Conservation (phyloP, 2,113 vertebrate genomes). For the Cairina moschata region DNA sequence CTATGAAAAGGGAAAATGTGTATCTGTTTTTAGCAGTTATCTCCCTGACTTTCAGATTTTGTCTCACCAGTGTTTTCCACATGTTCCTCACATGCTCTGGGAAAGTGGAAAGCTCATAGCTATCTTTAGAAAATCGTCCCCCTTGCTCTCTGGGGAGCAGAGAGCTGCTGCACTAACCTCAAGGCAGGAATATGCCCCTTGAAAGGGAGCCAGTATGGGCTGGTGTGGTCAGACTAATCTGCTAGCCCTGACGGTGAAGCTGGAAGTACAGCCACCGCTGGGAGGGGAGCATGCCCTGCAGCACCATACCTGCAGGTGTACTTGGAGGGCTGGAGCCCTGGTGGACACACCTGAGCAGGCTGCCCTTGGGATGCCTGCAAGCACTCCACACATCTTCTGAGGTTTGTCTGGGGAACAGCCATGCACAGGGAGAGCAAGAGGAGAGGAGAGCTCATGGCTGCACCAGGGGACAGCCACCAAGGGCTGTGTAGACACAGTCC, state of each 20-base stretch:
- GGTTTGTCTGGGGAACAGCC: background rate
- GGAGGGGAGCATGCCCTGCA: background rate
- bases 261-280: background rate
- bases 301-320: background rate
- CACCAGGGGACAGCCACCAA: background rate
- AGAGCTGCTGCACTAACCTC: background rate
- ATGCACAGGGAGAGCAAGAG: accelerated
- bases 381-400: background rate
- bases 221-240: background rate
- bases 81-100: background rate
- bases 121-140: background rate
- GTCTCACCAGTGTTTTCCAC: accelerated
- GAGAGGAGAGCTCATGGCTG: background rate
- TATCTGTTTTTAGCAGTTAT: background rate
- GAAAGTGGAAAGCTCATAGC: background rate
- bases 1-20: background rate
- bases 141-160: background rate
- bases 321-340: background rate
- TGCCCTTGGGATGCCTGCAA: background rate
- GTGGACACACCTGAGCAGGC: accelerated
- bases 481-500: background rate
- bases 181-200: background rate
- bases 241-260: background rate
- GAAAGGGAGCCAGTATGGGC: background rate
- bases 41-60: background rate